Percentiles rank a stretch among this genome's conserved stretches.
phyloP scores from a whole-genome alignment of 2,113 vertebrate species.

The Nipponia nippon region DNA sequence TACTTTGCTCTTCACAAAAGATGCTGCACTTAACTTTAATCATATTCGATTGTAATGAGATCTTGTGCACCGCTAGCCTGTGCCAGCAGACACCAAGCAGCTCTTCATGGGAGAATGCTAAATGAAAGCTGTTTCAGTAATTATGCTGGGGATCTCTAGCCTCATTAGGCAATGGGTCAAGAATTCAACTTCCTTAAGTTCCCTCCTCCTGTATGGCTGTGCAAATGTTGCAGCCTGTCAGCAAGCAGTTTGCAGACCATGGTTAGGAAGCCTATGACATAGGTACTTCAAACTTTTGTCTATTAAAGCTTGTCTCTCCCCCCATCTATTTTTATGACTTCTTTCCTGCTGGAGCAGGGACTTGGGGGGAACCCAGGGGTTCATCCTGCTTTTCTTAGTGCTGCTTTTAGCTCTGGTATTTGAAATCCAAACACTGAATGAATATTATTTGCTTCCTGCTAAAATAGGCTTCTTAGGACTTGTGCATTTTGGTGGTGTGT shows the following conservation, averaged over 20 bases:
- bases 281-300: neutral
- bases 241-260: neutral
- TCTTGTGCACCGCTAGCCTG: neutral
- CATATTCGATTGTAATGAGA: neutral
- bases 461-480: neutral
- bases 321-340: neutral
- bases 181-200: neutral
- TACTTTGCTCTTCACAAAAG: neutral
- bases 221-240: neutral
- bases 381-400: neutral
- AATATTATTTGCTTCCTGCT: neutral
- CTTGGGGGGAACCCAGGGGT: neutral
- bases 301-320: neutral
- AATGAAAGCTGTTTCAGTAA: constrained; percentile 7
- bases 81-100: constrained; percentile 17
- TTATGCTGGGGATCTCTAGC: neutral
- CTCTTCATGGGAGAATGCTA: constrained; percentile 29
- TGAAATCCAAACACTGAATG: neutral
- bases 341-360: neutral
- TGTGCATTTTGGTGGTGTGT: neutral
- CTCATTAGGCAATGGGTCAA: constrained; percentile 23
- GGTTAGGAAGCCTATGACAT: neutral
- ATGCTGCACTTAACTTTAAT: constrained; percentile 8
- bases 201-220: neutral
- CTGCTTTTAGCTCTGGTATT: neutral